Base-by-base conservation (phyloP, 2,113 vertebrate species). In the Ia io region DNA sequence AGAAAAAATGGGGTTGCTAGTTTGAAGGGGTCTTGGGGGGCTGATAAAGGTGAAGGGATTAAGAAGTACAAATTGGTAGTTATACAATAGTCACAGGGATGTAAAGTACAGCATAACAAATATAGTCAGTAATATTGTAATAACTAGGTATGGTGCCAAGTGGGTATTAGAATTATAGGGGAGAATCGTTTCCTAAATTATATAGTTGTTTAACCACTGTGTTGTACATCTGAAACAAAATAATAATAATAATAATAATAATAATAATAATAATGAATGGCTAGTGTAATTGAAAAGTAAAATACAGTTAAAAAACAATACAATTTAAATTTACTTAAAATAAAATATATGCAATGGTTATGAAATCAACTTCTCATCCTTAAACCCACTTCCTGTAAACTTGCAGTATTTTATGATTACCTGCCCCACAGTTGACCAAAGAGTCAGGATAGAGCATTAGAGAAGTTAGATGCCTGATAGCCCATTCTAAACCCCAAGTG, bases 321-420 rank as follows among this genome's bases (percentile, higher is more conserved):
- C n/a, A n/a, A 82, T 91, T 90, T 40, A 91, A 89, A 56, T 49
- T 70, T 69, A 44, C 53, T 65, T 84, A 85, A 93, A 93, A 70
- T 63, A 95, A 77, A 95, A 92, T 67, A 77, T 73, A 89, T 14
- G 47, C 2, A 2, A 2, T 86, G 35, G 69, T 71, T 61, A 84
- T 80, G 63, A 92, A 92, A 47, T 79, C 78, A 35, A 56, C 85
- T 93, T 96, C 61, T 89, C 73, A 40, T 37, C 70, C 76, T 93
- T 86, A 63, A 89, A 86, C 73, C 70, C 42, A 78, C 53, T 91
- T 93, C 70, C 84, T 87, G 51, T 49, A 90, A 89, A 83, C 87
- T 37, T 65, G 22, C 7, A 83, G 23, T 78, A 17, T 84, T 74
- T 91, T 91, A 96, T 51, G 35, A 78, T 88, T 78, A 79, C 74